Base-by-base conservation (phyloP, 2,113 vertebrate species). In the Rousettus leschenaultii region DNA sequence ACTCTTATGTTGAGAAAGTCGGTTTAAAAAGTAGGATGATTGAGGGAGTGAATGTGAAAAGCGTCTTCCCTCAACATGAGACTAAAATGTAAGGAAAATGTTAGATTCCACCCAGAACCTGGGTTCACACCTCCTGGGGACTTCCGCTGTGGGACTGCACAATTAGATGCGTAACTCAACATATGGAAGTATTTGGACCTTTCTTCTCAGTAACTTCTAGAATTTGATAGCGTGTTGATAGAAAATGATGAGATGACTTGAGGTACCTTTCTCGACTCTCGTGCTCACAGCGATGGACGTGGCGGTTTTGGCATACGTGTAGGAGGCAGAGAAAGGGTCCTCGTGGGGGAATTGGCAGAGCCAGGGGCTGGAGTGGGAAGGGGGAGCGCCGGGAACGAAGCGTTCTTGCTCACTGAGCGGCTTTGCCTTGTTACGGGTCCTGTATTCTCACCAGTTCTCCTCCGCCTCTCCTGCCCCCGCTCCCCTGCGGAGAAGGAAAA, bases 201-300 rank as follows among this genome's bases (percentile, higher is more conserved):
- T 65, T 89, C 78, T 91, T 71, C 61, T 73, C 57, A 26, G 7
- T 35, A 33, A 57, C 40, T 91, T 89, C 45, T 97, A 59, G 45
- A 89, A 63, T 95, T 48, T 83, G 57, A n/a, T 66, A 59, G 7
- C 57, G 38, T 30, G 38, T 59, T 94, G 85, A 43, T 83, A 28
- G 38, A 48, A 43, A 71, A 40, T 22, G 40, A 30, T 43, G 79
- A 59, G 14, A 19, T 59, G n/a, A 82, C 66, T 10, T 65, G 24
- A 57, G 59, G 16, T 51, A 51, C 15, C 22, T 59, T 55, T 83
- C 83, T 24, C 61, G 84, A 16, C 26, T 21, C 38, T 70, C 71
- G 10, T 19, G n/a, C 63, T 48, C 43, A 24, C 1, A 11, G 66
- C 30, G n/a, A 30, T 26, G 21, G 18, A 19, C 35, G 0, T 22